These are phyloP conservation scores for Tetanocera ferruginea DNA, from an alignment of 2,888 invertebrate species.

Conservation along the genomic window DNA sequence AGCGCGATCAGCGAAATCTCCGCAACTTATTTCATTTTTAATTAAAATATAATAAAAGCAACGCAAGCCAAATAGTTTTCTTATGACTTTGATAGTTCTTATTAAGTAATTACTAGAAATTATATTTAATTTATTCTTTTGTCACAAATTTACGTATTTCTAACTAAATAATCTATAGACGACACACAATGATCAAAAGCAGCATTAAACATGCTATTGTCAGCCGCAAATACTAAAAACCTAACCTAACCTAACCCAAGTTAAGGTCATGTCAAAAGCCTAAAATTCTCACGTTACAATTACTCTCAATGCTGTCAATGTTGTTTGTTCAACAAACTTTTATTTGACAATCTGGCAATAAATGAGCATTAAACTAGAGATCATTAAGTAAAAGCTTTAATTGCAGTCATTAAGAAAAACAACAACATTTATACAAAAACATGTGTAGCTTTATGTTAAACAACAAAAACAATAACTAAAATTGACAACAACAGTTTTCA, in stretches of 20 bases:
- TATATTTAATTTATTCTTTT: no score
- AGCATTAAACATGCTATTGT: no score
- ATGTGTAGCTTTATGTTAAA: background rate
- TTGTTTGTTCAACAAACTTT: background rate
- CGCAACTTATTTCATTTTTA: no score
- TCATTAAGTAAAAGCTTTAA: background rate
- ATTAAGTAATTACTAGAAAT: no score
- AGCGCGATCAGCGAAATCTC: no score
- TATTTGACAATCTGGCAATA: background rate
- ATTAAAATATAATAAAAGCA: no score
- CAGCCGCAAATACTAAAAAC: background rate
- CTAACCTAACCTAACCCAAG: background rate
- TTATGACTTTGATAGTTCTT: no score
- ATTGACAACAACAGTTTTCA: background rate
- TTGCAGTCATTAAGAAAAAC: background rate
- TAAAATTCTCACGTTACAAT: slow-evolving; percentile 27
- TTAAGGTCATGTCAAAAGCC: slow-evolving; percentile 20
- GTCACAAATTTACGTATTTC: no score
- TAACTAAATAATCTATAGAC: no score
- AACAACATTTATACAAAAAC: no score
- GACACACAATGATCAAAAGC: no score
- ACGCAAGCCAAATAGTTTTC: no score
- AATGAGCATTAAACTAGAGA: background rate
- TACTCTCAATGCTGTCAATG: slow-evolving; percentile 2
- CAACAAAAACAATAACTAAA: background rate